These are phyloP conservation scores for Carposina sasakii DNA, from an alignment of 1,140 invertebrate genomes.

Conservation along the genomic window DNA sequence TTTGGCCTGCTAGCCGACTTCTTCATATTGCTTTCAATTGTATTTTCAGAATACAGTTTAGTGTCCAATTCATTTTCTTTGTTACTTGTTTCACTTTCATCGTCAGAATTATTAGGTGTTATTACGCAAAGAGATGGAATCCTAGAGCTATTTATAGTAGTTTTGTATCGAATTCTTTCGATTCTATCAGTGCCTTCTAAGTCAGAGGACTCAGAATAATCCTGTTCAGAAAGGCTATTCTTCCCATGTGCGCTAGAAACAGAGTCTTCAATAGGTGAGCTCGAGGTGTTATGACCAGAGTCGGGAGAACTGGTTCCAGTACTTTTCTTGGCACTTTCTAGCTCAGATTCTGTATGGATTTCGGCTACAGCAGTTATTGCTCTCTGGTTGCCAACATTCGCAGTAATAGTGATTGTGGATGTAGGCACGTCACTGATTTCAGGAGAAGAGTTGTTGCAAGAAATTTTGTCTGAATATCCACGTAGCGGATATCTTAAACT, in stretches of 20 bases:
- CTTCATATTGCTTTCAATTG: slow-evolving; percentile 25
- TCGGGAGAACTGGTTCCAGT: slow-evolving; percentile 81
- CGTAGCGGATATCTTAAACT: slow-evolving; percentile 72
- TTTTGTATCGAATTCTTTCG: slow-evolving; percentile 88
- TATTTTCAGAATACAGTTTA: slow-evolving; percentile 29
- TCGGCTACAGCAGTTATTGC: slow-evolving; percentile 71
- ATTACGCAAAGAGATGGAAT: slow-evolving; percentile 95
- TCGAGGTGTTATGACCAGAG: slow-evolving; percentile 86
- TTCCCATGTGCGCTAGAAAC: slow-evolving; percentile 78
- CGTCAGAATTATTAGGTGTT: slow-evolving; percentile 89
- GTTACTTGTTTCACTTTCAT: slow-evolving; percentile 77
- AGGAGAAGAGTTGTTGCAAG: slow-evolving; percentile 44
- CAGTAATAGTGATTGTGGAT: slow-evolving; percentile 52
- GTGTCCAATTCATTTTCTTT: slow-evolving; percentile 38
- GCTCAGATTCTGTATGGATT: slow-evolving; percentile 76
- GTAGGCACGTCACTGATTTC: slow-evolving; percentile 38
- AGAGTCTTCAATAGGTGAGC: slow-evolving; percentile 84
- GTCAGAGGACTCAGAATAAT: slow-evolving; percentile 87
- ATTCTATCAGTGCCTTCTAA: slow-evolving; percentile 88
- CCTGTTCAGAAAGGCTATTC: slow-evolving; percentile 80
- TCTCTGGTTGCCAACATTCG: slow-evolving; percentile 59
- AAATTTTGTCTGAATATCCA: slow-evolving; percentile 74
- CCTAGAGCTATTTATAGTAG: slow-evolving; percentile 87
- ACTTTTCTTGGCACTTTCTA: slow-evolving; percentile 65
- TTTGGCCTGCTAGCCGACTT: slow-evolving; percentile 50